phyloP scores from a whole-genome alignment of 1,140 invertebrate genomes.

The Drosophila kurseongensis region DNA sequence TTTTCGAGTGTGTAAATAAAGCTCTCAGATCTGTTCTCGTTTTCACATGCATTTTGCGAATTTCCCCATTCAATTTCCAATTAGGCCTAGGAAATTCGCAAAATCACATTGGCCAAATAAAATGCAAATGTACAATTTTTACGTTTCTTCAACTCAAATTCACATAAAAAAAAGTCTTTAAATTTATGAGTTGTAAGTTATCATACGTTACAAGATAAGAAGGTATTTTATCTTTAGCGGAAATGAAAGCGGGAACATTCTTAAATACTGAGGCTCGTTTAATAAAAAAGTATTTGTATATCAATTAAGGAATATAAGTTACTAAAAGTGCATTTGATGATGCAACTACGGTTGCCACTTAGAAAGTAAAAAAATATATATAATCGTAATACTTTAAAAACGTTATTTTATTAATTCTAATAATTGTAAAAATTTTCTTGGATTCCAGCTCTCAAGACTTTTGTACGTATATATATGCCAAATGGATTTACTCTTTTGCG shows the following conservation, averaged over 20 bases:
- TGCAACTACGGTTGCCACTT: constrained; percentile 18
- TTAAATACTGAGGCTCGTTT: constrained; percentile 8
- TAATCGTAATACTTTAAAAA: too few species aligned
- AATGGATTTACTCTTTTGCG: constrained; percentile 24
- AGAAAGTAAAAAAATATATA: not conserved
- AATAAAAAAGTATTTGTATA: not conserved
- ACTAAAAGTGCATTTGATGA: constrained; percentile 12
- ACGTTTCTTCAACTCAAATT: too few species aligned
- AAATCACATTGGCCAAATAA: not conserved
- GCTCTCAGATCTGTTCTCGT: constrained; percentile 6
- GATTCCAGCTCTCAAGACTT: not conserved
- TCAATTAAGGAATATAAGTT: not conserved
- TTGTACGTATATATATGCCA: constrained; percentile 1
- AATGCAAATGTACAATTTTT: not conserved
- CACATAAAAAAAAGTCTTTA: too few species aligned
- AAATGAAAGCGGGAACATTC: constrained; percentile 5
- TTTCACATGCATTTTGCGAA: not conserved
- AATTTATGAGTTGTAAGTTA: too few species aligned
- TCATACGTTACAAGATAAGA: too few species aligned
- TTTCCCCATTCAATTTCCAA: not conserved
- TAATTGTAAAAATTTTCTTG: too few species aligned
- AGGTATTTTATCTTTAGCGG: too few species aligned
- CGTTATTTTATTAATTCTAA: too few species aligned
- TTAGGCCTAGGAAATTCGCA: not conserved
- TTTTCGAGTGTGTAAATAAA: not conserved